Percentiles rank a stretch among this genome's conserved stretches.
phyloP scores from a whole-genome alignment of 2,797 vertebrate genomes.

The Crypturellus tataupa region DNA sequence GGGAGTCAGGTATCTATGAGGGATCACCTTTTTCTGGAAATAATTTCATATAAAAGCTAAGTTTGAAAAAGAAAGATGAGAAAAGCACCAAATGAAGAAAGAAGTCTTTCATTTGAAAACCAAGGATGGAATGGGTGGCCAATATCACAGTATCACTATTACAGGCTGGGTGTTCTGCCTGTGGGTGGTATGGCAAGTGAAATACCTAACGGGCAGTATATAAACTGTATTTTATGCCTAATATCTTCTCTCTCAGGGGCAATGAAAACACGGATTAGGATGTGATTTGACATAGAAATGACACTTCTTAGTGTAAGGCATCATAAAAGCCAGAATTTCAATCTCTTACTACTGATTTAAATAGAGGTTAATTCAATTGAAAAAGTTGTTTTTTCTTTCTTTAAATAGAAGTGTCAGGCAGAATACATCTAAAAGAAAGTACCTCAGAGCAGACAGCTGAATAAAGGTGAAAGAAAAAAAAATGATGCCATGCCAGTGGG shows the following conservation, averaged over 20 bases:
- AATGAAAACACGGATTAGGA: neutral
- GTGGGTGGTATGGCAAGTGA: neutral
- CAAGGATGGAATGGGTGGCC: neutral
- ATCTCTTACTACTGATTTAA: neutral
- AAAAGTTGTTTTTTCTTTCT: neutral
- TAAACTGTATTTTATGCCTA: neutral
- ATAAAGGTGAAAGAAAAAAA: constrained; percentile 21
- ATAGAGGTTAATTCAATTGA: neutral
- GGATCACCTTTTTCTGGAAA: neutral
- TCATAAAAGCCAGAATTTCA: neutral
- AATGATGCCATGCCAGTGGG: neutral
- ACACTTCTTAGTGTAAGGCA: neutral
- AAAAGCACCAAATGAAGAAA: neutral
- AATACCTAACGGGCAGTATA: neutral
- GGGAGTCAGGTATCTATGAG: neutral
- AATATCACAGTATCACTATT: neutral
- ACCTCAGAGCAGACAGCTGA: neutral
- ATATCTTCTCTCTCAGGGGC: neutral
- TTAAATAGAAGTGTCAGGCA: neutral
- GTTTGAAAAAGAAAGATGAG: neutral
- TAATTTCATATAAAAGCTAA: neutral
- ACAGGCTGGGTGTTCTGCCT: neutral
- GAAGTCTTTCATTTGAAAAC: neutral
- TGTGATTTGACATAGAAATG: neutral
- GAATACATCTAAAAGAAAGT: neutral